These are phyloP conservation scores for Leistus spinibarbis DNA, from an alignment of 2,888 invertebrate species.

Conservation along the genomic window DNA sequence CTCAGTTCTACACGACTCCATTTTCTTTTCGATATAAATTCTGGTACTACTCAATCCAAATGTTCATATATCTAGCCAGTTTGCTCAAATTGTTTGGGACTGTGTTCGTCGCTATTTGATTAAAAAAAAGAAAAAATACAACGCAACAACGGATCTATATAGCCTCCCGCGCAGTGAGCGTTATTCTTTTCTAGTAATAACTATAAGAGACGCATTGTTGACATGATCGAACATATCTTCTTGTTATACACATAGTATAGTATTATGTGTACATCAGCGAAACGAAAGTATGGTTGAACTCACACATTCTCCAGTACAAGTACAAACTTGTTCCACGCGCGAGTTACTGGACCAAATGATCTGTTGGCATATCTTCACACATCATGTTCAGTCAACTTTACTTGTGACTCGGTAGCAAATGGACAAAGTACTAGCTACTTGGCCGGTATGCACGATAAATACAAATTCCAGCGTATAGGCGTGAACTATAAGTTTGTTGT, in stretches of 20 bases:
- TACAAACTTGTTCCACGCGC: too few relatives aligned
- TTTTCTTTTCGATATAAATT: slow-evolving; percentile 44
- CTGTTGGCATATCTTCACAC: neutral
- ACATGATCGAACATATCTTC: slow-evolving; percentile 3
- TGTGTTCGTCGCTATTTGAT: slow-evolving; percentile 16
- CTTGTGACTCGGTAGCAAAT: neutral
- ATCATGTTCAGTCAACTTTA: neutral
- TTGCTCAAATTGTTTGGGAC: slow-evolving; percentile 41
- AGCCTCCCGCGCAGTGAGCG: slow-evolving; percentile 4
- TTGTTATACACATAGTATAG: neutral
- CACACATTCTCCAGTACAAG: neutral
- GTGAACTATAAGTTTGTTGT: neutral
- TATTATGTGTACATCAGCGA: neutral
- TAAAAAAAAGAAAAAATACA: slow-evolving; percentile 9
- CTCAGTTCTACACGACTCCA: slow-evolving; percentile 27
- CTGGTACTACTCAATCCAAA: slow-evolving; percentile 42
- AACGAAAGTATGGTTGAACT: neutral
- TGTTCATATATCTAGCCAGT: slow-evolving; percentile 45
- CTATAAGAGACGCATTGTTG: slow-evolving; percentile 10
- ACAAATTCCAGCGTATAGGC: too few relatives aligned
- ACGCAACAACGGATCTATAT: slow-evolving; percentile 11
- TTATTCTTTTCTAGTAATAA: slow-evolving; percentile 15
- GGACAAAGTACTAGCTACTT: too few relatives aligned
- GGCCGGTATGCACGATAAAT: too few relatives aligned
- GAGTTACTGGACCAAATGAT: neutral